Evolutionary conservation across 1,140 invertebrate species (phyloP).

Genomic region (Hormaphis cornu): DNA sequence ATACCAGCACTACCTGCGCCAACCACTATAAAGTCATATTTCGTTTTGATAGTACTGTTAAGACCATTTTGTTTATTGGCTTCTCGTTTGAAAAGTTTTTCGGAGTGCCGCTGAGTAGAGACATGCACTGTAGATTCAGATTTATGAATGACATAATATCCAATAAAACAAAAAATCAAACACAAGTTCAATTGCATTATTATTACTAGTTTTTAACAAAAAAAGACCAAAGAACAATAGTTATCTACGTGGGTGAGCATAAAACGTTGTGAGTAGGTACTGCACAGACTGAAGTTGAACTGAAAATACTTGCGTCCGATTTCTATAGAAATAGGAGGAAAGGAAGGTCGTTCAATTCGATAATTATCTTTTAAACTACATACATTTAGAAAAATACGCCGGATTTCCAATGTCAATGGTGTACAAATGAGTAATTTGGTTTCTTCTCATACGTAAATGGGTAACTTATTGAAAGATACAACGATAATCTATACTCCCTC

Average conservation of each 20-base stretch:
- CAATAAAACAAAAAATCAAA: neutral
- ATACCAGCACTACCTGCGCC: slow-evolving; percentile 48
- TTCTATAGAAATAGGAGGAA: too few relatives aligned
- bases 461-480: too few relatives aligned
- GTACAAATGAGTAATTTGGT: too few relatives aligned
- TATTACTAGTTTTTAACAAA: too few relatives aligned
- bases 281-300: neutral
- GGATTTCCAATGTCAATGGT: too few relatives aligned
- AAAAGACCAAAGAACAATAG: neutral
- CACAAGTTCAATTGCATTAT: neutral
- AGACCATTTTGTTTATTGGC: slow-evolving; percentile 15
- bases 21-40: slow-evolving; percentile 49
- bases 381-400: too few relatives aligned
- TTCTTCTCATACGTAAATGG: too few relatives aligned
- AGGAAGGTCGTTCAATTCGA: neutral
- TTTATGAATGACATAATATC: neutral
- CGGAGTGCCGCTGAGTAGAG: neutral
- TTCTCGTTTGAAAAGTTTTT: neutral
- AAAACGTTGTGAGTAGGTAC: neutral
- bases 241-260: too few relatives aligned
- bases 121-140: neutral
- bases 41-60: slow-evolving; percentile 44
- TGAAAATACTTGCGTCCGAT: neutral
- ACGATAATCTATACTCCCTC: too few relatives aligned
- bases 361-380: too few relatives aligned